A percentile compares a stretch with the other conserved stretches of the same genome.
Evolutionary conservation across 2,888 invertebrate species (phyloP).

Genomic region (Cinara cedri): DNA sequence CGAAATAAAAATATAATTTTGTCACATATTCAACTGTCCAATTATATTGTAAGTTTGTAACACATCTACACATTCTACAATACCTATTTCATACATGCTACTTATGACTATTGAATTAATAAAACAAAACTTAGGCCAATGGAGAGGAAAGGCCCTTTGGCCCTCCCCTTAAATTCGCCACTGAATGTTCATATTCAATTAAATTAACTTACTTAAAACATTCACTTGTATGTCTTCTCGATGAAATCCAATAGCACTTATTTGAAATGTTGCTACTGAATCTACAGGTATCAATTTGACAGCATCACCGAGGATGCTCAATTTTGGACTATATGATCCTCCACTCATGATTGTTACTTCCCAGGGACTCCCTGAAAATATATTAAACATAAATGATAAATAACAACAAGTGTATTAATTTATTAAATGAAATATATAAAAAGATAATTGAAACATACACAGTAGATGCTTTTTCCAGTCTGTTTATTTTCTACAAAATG

Average conservation of each 20-base stretch:
- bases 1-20: too few species aligned
- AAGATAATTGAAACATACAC: too few species aligned
- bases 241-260: conserved; percentile 72
- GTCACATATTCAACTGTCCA: too few species aligned
- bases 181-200: neutral
- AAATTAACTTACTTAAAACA: conserved; percentile 66
- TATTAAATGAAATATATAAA: conserved; percentile 9
- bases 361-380: conserved; percentile 85
- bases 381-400: neutral
- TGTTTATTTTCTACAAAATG: too few species aligned
- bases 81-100: too few species aligned
- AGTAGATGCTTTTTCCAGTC: too few species aligned
- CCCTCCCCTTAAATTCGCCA: too few species aligned
- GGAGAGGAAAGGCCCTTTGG: too few species aligned
- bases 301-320: conserved; percentile 85
- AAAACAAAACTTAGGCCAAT: too few species aligned
- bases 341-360: conserved; percentile 85
- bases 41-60: too few species aligned
- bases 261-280: conserved; percentile 86
- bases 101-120: too few species aligned
- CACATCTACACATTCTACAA: too few species aligned
- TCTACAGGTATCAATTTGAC: conserved; percentile 89
- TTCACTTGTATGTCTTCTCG: conserved; percentile 68
- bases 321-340: conserved; percentile 67
- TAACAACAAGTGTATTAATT: neutral